Conservation (phyloP, 1,140 invertebrate genomes). For the Tribolium madens region DNA sequence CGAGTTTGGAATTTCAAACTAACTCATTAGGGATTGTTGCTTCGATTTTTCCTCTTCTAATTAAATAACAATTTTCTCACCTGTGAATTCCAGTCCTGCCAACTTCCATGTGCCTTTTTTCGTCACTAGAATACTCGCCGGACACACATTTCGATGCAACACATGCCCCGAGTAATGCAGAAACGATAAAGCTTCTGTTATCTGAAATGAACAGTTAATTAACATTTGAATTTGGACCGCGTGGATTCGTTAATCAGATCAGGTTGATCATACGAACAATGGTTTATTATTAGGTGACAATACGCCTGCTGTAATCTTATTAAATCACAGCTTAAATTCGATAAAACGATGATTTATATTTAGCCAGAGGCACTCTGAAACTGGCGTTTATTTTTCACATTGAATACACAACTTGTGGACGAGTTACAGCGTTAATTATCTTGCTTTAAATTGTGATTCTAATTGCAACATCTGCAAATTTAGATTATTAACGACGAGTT, state of each 20-base stretch:
- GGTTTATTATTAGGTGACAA: constrained; percentile 20
- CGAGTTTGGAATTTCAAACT: constrained; percentile 28
- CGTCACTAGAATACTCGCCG: constrained; percentile 93
- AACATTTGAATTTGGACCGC: not conserved
- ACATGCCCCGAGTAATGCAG: constrained; percentile 87
- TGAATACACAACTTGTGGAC: not conserved
- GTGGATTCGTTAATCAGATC: not conserved
- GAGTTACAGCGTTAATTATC: not conserved
- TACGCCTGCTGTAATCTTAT: constrained; percentile 9
- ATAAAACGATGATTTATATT: not conserved
- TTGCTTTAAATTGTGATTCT: not conserved
- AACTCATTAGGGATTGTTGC: constrained; percentile 17
- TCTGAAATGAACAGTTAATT: constrained; percentile 72
- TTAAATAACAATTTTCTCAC: constrained; percentile 68
- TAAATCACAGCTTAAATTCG: not conserved
- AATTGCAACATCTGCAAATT: not conserved
- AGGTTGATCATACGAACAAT: constrained; percentile 24
- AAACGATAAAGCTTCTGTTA: constrained; percentile 93
- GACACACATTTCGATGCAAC: constrained; percentile 94
- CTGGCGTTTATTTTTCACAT: not conserved
- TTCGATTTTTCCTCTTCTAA: constrained; percentile 11
- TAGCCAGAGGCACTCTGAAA: not conserved
- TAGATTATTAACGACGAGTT: not conserved
- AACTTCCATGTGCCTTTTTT: constrained; percentile 97
- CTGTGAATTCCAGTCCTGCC: constrained; percentile 93